Evolutionary conservation across 2,113 vertebrate species (phyloP).

Genomic region (Indicator indicator): DNA sequence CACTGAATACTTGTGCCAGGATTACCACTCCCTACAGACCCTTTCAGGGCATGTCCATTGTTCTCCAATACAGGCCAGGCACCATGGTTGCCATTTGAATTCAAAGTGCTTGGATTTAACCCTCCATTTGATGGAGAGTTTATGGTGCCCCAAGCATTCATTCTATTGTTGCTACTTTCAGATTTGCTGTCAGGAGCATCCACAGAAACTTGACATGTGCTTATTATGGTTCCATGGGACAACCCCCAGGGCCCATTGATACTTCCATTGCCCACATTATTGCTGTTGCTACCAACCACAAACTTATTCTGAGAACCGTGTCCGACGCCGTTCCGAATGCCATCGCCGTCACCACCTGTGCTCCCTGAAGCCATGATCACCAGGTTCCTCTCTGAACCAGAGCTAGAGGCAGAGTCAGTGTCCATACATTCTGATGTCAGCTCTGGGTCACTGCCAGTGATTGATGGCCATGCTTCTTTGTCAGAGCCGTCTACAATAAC

Average conservation of each 20-base stretch:
- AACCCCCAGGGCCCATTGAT: constrained; percentile 83
- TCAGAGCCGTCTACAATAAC: constrained; percentile 89
- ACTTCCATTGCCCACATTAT: constrained; percentile 90
- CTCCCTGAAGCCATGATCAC: constrained; percentile 83
- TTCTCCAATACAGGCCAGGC: constrained; percentile 91
- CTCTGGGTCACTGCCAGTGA: constrained; percentile 88
- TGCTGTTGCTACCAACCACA: constrained; percentile 88
- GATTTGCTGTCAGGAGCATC: constrained; percentile 84
- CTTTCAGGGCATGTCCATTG: constrained; percentile 88
- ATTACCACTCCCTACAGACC: constrained; percentile 81
- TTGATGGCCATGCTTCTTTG: constrained; percentile 88
- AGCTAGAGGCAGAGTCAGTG: constrained; percentile 91
- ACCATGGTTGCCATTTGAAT: constrained; percentile 94
- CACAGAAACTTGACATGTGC: constrained; percentile 86
- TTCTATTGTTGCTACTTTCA: constrained; percentile 84
- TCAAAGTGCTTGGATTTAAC: constrained; percentile 95
- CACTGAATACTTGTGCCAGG: constrained; percentile 84
- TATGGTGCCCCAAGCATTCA: constrained; percentile 86
- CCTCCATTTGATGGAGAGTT: constrained; percentile 89
- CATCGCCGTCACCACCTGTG: constrained; percentile 82
- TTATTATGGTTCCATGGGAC: constrained; percentile 82
- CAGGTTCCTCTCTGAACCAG: constrained; percentile 90
- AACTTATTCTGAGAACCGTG: constrained; percentile 84
- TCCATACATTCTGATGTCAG: constrained; percentile 94
- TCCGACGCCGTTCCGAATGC: constrained; percentile 85